Evolutionary conservation across 1,140 invertebrate species (phyloP), one percentile per base, ranked within the genome.

Genomic region (Camponotus vicinus): DNA sequence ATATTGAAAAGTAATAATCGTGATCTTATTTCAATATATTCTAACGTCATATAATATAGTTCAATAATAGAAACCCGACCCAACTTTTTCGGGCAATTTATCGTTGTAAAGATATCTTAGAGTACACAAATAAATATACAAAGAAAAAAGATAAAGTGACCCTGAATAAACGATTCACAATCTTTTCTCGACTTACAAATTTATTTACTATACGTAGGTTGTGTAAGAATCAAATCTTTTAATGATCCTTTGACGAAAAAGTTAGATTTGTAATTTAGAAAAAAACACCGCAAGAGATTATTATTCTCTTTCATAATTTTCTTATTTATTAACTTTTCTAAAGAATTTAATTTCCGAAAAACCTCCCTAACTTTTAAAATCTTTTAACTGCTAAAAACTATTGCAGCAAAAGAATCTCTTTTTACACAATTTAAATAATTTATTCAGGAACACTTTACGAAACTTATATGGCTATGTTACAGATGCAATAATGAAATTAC

Each of bases 381-480:
- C 34, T 11, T 64, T 45, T 42, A 15, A 40, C 11, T 37, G 9
- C 6, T 7, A 52, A 37, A 34, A 52, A 52, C 4, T 67, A 21
- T 27, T 27, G 9, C 1, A 40, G 9, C 18, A 27, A 52, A 79
- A 27, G 27, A 5, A 52, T 18, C 6, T 49, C 8, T 57, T 76
- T 40, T 21, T 27, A 59, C 3, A 57, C 3, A 40, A 57, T 40
- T 57, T 27, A 2, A 67, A 69, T n/a, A 13, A 13, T 21, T 80
- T 57, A 67, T 55, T 79, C 45, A 15, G 2, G 15, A 9, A 57
- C 21, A 70, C n/a, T 13, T n/a, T 67, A 13, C n/a, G 40, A n/a
- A 70, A 13, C 70, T 70, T 57, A 55, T 42, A 57, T 70, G 8
- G 1, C 6, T 69, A 13, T 34, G 45, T 77, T 77, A 64, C 13